Base-by-base conservation (phyloP, 2,113 vertebrate species). In the Paedocypris sp. region DNA sequence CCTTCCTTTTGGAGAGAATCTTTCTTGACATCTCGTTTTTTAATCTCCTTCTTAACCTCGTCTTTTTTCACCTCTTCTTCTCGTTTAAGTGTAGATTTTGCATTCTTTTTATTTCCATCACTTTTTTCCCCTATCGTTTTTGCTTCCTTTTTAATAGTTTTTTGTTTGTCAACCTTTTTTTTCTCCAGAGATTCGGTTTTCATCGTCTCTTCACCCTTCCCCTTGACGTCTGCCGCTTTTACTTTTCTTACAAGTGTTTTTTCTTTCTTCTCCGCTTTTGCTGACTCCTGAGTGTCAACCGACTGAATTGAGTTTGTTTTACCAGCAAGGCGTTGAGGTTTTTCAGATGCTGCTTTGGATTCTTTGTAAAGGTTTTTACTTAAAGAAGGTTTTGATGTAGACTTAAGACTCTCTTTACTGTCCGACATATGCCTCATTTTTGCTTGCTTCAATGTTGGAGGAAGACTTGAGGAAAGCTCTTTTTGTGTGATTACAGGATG, bases 361-460 rank as follows among this genome's bases (percentile, higher is more conserved):
- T 92, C 89, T 51, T 94, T 98, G 32, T 84, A 87, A 39, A 85
- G 45, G 3, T 81, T 77, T 72, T 87, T 96, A 69, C 53, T 87
- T 11, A 85, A 71, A 39, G 89, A 83, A 29, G 88, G 80, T 69
- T 88, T 93, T 8, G 88, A 68, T 6, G 78, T 85, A 32, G 90
- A 92, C 66, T 91, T 96, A 0, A 97, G 83, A 54, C 89, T 98
- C 71, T 97, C 94, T 66, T 88, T 91, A 78, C 94, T 98, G 16
- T 98, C 92, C 15, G 88, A 82, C 71, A 88, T 84, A 48, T 93
- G 89, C 60, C 94, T 97, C 74, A 93, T 45, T 69, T 93, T 97
- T 5, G 87, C 71, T 76, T 93, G 92, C 75, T 97, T 97, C 33
- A 89, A 70, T 6, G 85, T 79, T 0, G 87, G 82, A 41, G 83